Evolutionary conservation across 2,888 invertebrate species (phyloP).

Genomic region (Liodrosophila aerea): DNA sequence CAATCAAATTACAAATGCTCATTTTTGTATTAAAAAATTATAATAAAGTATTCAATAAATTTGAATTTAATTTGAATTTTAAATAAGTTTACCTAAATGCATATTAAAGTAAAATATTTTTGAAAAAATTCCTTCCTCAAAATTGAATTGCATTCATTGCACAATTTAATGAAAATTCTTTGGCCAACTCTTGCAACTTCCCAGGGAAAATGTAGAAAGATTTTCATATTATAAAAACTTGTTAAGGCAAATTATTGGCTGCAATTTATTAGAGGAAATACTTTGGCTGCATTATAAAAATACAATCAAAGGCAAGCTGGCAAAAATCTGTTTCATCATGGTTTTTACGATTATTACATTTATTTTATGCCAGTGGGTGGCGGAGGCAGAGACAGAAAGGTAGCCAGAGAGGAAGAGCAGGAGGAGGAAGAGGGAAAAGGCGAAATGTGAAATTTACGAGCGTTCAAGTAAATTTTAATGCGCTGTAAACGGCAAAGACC

Average conservation of each 20-base stretch:
- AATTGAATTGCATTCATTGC: background rate
- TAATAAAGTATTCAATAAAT: no score
- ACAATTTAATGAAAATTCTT: conserved; percentile 14
- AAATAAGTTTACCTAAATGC: no score
- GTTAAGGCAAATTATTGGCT: conserved; percentile 8
- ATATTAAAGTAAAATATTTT: no score
- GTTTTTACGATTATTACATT: conserved; percentile 63
- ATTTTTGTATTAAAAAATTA: no score
- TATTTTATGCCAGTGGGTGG: conserved; percentile 32
- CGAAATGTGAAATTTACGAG: conserved; percentile 61
- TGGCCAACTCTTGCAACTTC: conserved; percentile 9
- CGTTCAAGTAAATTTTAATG: conserved; percentile 67
- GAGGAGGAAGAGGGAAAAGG: conserved; percentile 7
- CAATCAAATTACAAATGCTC: no score
- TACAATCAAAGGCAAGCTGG: conserved; percentile 27
- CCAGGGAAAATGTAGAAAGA: background rate
- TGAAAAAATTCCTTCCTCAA: no score
- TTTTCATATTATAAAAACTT: conserved; percentile 5
- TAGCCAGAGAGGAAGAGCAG: no score
- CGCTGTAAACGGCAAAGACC: conserved; percentile 58
- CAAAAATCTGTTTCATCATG: conserved; percentile 50
- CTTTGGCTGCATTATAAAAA: conserved; percentile 17
- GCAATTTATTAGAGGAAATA: conserved; percentile 18
- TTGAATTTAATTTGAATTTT: no score
- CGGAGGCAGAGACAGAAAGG: no score